Base-by-base conservation (phyloP, 2,113 vertebrate species). In the Engraulis encrasicolus region DNA sequence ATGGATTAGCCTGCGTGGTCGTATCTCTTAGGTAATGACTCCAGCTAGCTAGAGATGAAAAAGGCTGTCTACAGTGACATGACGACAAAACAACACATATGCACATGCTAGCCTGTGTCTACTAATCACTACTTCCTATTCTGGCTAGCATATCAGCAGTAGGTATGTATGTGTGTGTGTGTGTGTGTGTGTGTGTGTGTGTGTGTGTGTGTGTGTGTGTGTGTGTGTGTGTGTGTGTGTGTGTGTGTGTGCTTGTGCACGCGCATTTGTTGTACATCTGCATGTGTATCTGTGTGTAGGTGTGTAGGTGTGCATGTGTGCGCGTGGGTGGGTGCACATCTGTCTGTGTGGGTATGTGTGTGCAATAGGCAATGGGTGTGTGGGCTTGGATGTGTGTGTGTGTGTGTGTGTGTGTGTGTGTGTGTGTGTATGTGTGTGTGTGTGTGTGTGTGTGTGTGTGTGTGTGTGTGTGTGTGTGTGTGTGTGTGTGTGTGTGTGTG, bases 1-100 rank as follows among this genome's bases (percentile, higher is more conserved):
- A 50, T 50, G 79, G 48, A 80, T 80, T 80, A 80, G 27, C 20
- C 50, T 81, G 36, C 37, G 31, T 48, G 36, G 74, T 81, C 52
- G 52, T 80, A 78, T 85, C 81, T 81, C 66, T 84, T 87, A 74
- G 81, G 37, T 85, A 61, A 66, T 81, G 54, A 87, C 80, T 79
- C 79, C 85, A 83, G 48, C 50, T 54, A 83, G 83, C 81, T n/a
- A n/a, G 82, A 86, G 85, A 86, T 86, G 58, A 23, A 66, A 66
- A 66, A 12, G 1, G 7, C 58, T 27, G n/a, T 23, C 58, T 11
- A 31, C 23, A 31, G 58, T 82, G 82, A 86, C 78, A 86, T 83
- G 49, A 50, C 78, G 61, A 79, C 50, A 11, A 49, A 18, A 54
- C 78, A 45, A 78, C 61, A 78, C 61, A 81, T n/a, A n/a, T n/a